Evolutionary conservation across 2,797 vertebrate species (phyloP).

Genomic region (Yasuhikotakia modesta): DNA sequence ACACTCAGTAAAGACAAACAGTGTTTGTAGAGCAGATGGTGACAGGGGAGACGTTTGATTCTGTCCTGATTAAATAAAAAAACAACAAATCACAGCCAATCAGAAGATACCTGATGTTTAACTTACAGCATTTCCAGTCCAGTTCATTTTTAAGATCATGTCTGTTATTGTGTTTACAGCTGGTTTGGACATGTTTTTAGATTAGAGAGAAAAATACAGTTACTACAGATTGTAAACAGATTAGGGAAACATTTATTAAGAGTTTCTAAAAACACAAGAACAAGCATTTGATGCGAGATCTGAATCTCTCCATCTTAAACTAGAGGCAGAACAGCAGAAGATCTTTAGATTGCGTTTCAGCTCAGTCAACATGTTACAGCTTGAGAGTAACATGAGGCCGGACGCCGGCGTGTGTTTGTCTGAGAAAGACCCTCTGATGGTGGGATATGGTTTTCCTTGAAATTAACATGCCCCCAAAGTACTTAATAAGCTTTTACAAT

Average conservation of each 20-base stretch:
- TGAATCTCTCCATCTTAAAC: conserved; percentile 21
- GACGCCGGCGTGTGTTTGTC: neutral
- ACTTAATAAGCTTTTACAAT: neutral
- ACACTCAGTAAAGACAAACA: neutral
- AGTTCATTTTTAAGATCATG: neutral
- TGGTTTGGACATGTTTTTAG: no score
- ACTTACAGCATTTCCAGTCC: neutral
- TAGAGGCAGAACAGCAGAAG: conserved; percentile 28
- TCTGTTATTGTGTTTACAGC: neutral
- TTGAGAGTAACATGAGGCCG: no score
- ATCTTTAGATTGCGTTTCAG: conserved; percentile 20
- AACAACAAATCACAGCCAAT: neutral
- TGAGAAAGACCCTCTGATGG: neutral
- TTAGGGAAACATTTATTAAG: neutral
- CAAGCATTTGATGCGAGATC: neutral
- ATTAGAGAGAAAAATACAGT: neutral
- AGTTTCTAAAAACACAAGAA: neutral
- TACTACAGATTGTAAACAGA: neutral
- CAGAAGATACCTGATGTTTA: neutral
- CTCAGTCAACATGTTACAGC: conserved; percentile 11
- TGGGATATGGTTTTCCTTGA: neutral
- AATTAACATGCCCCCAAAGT: neutral
- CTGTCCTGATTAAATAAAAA: neutral
- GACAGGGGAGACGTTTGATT: conserved; percentile 6
- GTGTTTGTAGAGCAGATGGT: conserved; percentile 18